Conservation (phyloP, 2,113 vertebrate genomes). For the Empidonax traillii region DNA sequence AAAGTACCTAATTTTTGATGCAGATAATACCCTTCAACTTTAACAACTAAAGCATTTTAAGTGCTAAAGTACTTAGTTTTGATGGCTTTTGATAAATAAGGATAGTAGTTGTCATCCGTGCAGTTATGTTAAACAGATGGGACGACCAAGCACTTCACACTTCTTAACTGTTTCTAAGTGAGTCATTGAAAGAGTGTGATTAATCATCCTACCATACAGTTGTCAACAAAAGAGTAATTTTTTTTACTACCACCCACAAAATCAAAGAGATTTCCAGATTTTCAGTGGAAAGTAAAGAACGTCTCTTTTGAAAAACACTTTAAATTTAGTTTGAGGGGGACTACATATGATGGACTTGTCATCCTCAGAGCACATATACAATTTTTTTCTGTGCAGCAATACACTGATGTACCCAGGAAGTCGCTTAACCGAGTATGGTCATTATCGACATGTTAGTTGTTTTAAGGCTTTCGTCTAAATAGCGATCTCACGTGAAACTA, state of each 20-base stretch:
- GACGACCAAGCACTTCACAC: not conserved
- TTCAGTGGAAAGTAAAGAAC: not conserved
- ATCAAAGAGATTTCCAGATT: not conserved
- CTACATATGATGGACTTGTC: not conserved
- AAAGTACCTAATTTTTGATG: not conserved
- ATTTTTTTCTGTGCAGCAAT: not conserved
- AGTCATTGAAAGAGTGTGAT: conserved; percentile 39
- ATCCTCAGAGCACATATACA: not conserved
- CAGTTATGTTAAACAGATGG: conserved; percentile 45
- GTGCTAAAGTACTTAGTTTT: not conserved
- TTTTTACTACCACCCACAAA: not conserved
- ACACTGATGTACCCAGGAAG: not conserved
- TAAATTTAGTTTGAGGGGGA: not conserved
- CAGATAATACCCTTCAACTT: not conserved
- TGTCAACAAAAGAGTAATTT: conserved; percentile 42
- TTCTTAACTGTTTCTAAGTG: conserved; percentile 32
- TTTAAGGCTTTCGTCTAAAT: not conserved
- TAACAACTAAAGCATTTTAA: not conserved
- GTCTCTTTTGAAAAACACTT: not conserved
- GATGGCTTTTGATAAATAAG: not conserved
- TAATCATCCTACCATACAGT: conserved; percentile 30
- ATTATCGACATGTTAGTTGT: accelerated
- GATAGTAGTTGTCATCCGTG: not conserved
- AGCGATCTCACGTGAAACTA: accelerated
- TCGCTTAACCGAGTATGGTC: accelerated